Base-by-base conservation (phyloP, 2,888 invertebrate species). In the Amiota communis region DNA sequence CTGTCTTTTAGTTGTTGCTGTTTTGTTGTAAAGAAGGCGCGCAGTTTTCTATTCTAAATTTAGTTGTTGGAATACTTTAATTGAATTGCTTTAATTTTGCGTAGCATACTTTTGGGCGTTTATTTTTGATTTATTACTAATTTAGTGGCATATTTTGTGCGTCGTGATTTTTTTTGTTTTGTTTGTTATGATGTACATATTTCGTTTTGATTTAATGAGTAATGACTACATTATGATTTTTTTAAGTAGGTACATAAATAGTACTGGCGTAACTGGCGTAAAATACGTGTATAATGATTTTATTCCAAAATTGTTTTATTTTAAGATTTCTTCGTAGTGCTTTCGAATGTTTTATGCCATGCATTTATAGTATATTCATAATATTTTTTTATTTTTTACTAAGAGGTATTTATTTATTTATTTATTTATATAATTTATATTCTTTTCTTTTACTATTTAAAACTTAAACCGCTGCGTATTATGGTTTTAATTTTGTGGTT, bases 21-120 rank as follows among this genome's bases (percentile, higher is more conserved):
- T 72, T 59, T 72, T 76, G 15, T 77, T 76, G 77, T 79, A 76
- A 78, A 79, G 82, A 81, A 81, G 82, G 81, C 81, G 81, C 81
- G 80, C 78, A 64, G 63, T 71, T 71, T n/a, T 59, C 15, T 15
- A 57, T 17, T 17, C 59, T 59, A 59, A 59, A 17, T 20, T 15
- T 17, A 17, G 8, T 59, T 65, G 36, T 36, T 36, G 47, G 17
- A 65, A 65, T 46, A 65, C 65, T 68, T 47, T 68, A 68, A 53
- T 68, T 51, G 67, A 68, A 68, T 68, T 68, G 67, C 67, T 68
- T 68, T 53, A 68, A n/a, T 23, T 51, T 67, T 67, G n/a, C 2
- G 65, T 65, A 48, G 65, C 67, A 68, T 68, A 68, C 67, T 68
- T 68, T 53, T 11, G 51, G 67, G 67, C 67, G 23, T 53, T n/a